Base-by-base conservation (phyloP, 2,797 vertebrate species). In the Siniperca undulata region DNA sequence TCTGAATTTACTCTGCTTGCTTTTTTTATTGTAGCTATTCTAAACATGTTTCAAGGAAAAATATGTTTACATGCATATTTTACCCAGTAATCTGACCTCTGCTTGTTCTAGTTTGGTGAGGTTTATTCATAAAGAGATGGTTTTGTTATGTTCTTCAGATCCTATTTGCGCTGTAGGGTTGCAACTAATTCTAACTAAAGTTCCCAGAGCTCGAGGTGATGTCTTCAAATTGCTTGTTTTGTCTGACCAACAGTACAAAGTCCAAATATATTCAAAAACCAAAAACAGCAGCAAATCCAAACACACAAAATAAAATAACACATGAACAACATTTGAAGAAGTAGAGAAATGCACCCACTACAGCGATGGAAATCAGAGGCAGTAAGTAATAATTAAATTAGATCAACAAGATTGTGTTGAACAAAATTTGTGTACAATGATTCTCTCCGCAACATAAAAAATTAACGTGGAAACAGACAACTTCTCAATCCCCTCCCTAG, bases 21-120 rank as follows among this genome's bases (percentile, higher is more conserved):
- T 46, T 75, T 68, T 68, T 42, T 58, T 38, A 19, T 80, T 56
- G 61, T 3, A 38, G 17, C 16, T 36, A 11, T n/a, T 34, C n/a
- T 67, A 38, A 56, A 48, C 27, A 50, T 38, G 30, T 62, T 73
- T 70, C 12, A 40, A 60, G 1, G 5, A 70, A 64, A n/a, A 55
- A 52, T 70, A 40, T 68, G 16, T 48, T 27, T 3, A n/a, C 1
- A 30, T 65, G 27, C 24, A 24, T 36, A 56, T 72, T 60, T 24
- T 17, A 34, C 2, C 16, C 36, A 22, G 20, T 16, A 36, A 50
- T 52, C 40, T 22, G 7, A 20, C n/a, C 20, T 69, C 50, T 19
- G 58, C 6, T 55, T 5, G n/a, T 46, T 38, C 16, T 48, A 24
- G 11, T 69, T 60, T 5, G 22, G 17, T 38, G 16, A 17, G 17